phyloP scores from a whole-genome alignment of 1,140 invertebrate species.

The Lordiphosa mommai region DNA sequence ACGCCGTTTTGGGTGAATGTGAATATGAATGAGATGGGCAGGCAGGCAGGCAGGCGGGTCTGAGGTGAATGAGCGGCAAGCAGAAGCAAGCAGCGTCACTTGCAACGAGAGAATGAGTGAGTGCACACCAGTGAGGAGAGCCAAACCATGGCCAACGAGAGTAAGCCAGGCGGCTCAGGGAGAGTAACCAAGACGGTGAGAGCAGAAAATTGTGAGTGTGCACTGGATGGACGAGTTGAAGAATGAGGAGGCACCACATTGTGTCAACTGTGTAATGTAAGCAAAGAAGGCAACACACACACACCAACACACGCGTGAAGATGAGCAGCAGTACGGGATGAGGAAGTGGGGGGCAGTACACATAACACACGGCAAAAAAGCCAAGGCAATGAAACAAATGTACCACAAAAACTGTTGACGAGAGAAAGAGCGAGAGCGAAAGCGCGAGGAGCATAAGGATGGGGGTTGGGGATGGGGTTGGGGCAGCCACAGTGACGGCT shows the following conservation, averaged over 20 bases:
- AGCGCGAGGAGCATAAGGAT: conserved; percentile 14
- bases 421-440: conserved; percentile 41
- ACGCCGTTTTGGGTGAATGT: conserved; percentile 77
- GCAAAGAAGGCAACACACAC: conserved; percentile 57
- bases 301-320: not conserved
- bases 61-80: conserved; percentile 65
- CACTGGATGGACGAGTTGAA: conserved; percentile 73
- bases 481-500: conserved; percentile 12
- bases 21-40: conserved; percentile 77
- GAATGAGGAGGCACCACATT: conserved; percentile 57
- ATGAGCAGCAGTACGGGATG: not conserved
- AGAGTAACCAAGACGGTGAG: conserved; percentile 33
- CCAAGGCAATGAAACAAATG: conserved; percentile 74
- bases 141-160: conserved; percentile 31
- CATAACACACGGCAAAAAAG: conserved; percentile 66
- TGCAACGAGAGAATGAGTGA: conserved; percentile 39
- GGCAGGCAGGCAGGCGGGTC: conserved; percentile 32
- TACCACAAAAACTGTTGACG: conserved; percentile 76
- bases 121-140: conserved; percentile 18
- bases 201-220: conserved; percentile 43
- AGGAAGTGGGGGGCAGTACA: conserved; percentile 13
- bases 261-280: conserved; percentile 74
- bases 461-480: not conserved
- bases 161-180: conserved; percentile 17
- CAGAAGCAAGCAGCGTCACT: conserved; percentile 37